These are phyloP conservation scores for Acromyrmex echinatior DNA, from an alignment of 1,140 invertebrate genomes.

Conservation along the genomic window DNA sequence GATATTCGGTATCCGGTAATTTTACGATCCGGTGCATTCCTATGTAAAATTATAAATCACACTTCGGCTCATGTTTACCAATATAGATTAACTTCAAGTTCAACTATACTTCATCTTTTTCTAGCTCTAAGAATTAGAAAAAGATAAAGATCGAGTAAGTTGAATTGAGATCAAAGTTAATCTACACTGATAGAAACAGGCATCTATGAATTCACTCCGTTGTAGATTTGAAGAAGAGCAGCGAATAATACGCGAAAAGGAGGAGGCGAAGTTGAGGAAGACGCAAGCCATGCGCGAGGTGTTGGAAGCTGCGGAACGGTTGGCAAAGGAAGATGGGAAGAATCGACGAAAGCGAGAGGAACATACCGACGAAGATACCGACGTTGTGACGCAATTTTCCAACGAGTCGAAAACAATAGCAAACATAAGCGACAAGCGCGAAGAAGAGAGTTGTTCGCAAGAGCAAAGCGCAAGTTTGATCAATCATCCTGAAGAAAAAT, in stretches of 20 bases:
- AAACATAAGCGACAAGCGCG: slow-evolving; percentile 1
- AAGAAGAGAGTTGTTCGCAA: not conserved
- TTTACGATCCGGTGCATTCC: no score
- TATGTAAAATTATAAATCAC: no score
- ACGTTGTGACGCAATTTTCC: not conserved
- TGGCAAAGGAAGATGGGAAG: slow-evolving; percentile 88
- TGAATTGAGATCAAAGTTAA: no score
- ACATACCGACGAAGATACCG: slow-evolving; percentile 59
- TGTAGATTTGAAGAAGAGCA: slow-evolving; percentile 85
- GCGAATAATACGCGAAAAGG: slow-evolving; percentile 81
- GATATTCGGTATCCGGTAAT: no score
- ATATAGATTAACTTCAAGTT: no score
- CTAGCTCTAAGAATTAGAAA: no score
- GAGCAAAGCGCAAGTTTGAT: not conserved
- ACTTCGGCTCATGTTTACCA: no score
- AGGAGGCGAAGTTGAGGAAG: slow-evolving; percentile 81
- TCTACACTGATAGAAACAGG: no score
- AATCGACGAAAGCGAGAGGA: slow-evolving; percentile 88
- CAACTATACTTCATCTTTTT: no score
- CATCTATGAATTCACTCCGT: not conserved
- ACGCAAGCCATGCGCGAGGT: slow-evolving; percentile 80
- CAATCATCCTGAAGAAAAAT: not conserved
- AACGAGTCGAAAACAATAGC: not conserved
- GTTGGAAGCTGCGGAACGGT: slow-evolving; percentile 88
- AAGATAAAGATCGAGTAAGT: no score